Base-by-base conservation (phyloP, 2,888 invertebrate genomes). In the Phyllotreta cruciferae region DNA sequence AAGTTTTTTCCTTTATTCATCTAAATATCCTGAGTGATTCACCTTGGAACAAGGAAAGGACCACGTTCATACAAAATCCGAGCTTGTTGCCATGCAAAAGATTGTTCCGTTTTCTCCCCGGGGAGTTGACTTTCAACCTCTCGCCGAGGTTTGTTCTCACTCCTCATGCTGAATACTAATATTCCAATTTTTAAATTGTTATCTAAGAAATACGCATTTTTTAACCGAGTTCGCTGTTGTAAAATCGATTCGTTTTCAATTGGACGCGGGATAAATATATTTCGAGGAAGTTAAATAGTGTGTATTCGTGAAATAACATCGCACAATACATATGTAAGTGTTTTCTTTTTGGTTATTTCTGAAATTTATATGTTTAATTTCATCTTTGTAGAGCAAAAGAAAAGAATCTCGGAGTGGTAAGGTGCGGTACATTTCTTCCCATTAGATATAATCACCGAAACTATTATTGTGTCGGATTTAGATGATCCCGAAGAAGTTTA, bases 71-170 rank as follows among this genome's bases (percentile, higher is more conserved):
- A 64, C 54, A 64, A 69, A 71, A 70, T 72, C 73, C 67, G 64
- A 66, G 70, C 73, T 74, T 72, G 76, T 76, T 76, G 75, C 73
- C 75, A 77, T 76, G 76, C 75, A 71, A 73, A 75, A 74, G 74
- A 76, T 77, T 76, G 74, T 72, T 73, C 74, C 67, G 69, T 71
- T 72, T 66, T 64, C 64, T 75, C 76, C 74, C 77, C 60, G 53
- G 76, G 49, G 76, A 74, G 71, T 73, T 74, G 75, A 76, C 76
- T 77, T 77, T 75, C 77, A 75, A 77, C 77, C 76, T 77, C 73
- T 75, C 76, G 71, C 74, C 74, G 76, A 77, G 78, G 76, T 77
- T 76, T 77, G 74, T 74, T 72, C 71, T 69, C 66, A 65, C 67
- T 70, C 67, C 69, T 71, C 70, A 71, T 63, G 66, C 72, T 70